Evolutionary conservation across 2,888 invertebrate genomes (phyloP).

Genomic region (Chalcosyrphus nemorum): DNA sequence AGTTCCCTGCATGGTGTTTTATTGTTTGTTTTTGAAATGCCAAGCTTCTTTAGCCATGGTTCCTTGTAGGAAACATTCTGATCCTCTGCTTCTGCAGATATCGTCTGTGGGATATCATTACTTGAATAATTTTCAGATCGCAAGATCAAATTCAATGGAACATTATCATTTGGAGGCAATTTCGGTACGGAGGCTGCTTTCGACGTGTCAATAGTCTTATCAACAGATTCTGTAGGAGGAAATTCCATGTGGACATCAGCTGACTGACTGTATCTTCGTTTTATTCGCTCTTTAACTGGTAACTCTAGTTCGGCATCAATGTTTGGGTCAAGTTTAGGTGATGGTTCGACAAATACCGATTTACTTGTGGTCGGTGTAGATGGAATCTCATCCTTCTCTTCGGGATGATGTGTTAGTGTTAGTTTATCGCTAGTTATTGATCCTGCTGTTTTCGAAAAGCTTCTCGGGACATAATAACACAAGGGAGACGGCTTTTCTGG

Average conservation of each 20-base stretch:
- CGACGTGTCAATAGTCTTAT: too few species aligned
- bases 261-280: constrained; percentile 39
- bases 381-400: not conserved
- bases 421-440: not conserved
- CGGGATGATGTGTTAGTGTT: not conserved
- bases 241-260: too few species aligned
- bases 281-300: too few species aligned
- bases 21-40: constrained; percentile 11
- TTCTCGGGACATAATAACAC: not conserved
- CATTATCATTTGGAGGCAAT: not conserved
- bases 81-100: constrained; percentile 9
- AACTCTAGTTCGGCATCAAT: not conserved
- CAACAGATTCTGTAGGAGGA: too few species aligned
- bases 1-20: not conserved
- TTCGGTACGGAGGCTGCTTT: too few species aligned
- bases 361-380: not conserved
- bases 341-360: constrained; percentile 19
- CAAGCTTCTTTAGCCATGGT: constrained; percentile 38
- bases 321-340: not conserved
- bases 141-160: constrained; percentile 21
- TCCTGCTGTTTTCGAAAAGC: not conserved
- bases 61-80: constrained; percentile 33
- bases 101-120: too few species aligned
- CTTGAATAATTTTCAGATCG: not conserved
- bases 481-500: not conserved